These are phyloP conservation scores for Typhlomys cinereus DNA, from an alignment of 2,113 vertebrate species.

Conservation along the genomic window DNA sequence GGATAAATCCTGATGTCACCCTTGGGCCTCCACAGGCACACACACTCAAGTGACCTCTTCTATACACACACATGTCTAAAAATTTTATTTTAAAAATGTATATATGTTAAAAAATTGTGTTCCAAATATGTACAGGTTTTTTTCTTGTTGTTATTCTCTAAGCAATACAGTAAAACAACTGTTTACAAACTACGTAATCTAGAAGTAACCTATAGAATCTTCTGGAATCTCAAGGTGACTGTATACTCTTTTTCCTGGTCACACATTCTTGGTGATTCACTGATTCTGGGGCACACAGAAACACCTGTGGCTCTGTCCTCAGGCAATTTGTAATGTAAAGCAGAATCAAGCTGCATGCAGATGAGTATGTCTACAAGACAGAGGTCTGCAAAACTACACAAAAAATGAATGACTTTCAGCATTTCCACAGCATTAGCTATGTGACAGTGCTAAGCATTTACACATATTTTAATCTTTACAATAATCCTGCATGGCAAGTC, in stretches of 20 bases:
- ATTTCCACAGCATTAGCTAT: background rate
- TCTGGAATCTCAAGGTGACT: background rate
- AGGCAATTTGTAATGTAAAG: conserved; percentile 2
- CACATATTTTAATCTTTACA: background rate
- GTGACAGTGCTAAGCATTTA: background rate
- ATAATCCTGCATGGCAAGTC: background rate
- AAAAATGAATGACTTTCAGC: background rate
- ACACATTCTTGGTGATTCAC: background rate
- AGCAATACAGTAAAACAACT: background rate
- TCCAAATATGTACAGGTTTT: too few species aligned
- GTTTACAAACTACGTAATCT: background rate
- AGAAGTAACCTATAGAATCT: background rate
- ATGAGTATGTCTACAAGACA: background rate
- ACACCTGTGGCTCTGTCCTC: background rate
- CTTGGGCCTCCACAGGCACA: too few species aligned
- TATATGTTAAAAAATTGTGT: background rate
- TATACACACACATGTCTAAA: too few species aligned
- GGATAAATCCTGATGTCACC: too few species aligned
- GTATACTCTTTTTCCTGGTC: background rate
- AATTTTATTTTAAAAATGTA: too few species aligned
- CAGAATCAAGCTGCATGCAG: background rate
- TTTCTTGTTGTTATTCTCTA: background rate
- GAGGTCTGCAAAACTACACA: background rate
- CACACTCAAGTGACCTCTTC: too few species aligned
- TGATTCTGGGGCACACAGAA: background rate